These are phyloP conservation scores for Lasioglossum pauxillum DNA, from an alignment of 2,888 invertebrate genomes.

Conservation along the genomic window DNA sequence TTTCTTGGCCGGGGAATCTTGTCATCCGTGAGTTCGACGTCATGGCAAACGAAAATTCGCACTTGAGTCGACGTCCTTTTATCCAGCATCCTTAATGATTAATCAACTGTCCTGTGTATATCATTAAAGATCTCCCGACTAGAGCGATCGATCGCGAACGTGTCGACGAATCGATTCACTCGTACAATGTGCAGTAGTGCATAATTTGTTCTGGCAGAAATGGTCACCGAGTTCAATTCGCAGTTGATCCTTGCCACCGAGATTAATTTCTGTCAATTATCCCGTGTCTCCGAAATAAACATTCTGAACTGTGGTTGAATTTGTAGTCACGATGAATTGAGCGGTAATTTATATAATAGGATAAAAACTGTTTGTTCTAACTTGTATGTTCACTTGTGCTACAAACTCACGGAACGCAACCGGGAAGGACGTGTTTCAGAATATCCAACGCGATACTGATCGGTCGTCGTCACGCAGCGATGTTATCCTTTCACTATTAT, in stretches of 20 bases:
- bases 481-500: slow-evolving; percentile 55
- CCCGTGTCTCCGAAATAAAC: background rate
- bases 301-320: background rate
- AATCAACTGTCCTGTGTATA: background rate
- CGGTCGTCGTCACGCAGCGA: slow-evolving; percentile 24
- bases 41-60: slow-evolving; percentile 70
- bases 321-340: background rate
- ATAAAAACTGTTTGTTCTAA: background rate
- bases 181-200: background rate
- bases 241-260: background rate
- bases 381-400: background rate
- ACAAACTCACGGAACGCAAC: background rate
- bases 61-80: slow-evolving; percentile 71
- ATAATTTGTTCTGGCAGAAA: slow-evolving; percentile 5
- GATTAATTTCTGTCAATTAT: slow-evolving; percentile 3
- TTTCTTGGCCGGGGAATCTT: slow-evolving; percentile 37
- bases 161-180: slow-evolving; percentile 8
- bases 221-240: background rate
- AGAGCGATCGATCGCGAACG: background rate
- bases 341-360: background rate
- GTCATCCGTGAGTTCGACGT: slow-evolving; percentile 56
- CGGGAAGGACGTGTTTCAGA: slow-evolving; percentile 23
- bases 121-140: background rate
- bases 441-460: slow-evolving; percentile 56
- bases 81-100: slow-evolving; percentile 58